Evolutionary conservation across 2,888 invertebrate genomes (phyloP), one percentile per base, ranked within the genome.

Genomic region (Apotomis capreana): DNA sequence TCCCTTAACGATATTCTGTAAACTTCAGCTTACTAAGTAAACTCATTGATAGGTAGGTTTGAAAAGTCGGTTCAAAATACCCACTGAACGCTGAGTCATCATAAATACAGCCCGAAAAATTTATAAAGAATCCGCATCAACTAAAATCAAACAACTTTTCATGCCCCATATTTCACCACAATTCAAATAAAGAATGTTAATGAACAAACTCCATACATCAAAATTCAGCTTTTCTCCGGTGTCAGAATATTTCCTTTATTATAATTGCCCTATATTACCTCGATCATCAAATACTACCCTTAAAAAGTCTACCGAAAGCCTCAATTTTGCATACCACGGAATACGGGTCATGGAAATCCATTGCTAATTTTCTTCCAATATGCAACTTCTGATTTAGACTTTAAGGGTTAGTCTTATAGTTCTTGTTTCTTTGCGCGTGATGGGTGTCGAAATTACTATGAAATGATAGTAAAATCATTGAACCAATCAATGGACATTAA

Each of bases 401-500:
- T 59, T 44, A 46, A 13, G 1, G 0, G 13, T 2, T 36, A 13
- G 13, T 9, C 52, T 57, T 59, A 65, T 13, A 26, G 49, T 57
- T 9, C 12, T 9, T 54, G 51, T 61, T 61, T 3, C 8, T 46
- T 55, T 55, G 67, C 51, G 44, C 8, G 5, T 13, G 37, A 6
- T 15, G n/a, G 15, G 55, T 62, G 62, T 15, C 57, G 61, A 57
- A 65, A 59, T 40, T 60, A 60, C 37, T 61, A 52, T 63, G 40
- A 40, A 40, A 40, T 40, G 15, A 64, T 52, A 59, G 63, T 63
- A 13, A 60, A 70, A 60, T 46, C 59, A 65, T 64, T 65, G 59
- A 54, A 37, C 67, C 54, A 67, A 67, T 61, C 65, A 61, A 49
- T 67, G 65, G 55, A 26, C 52, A 60, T 26, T 68, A 72, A 68